Percentiles rank a stretch among this genome's conserved stretches.
Evolutionary conservation across 2,888 invertebrate species (phyloP).

Genomic region (Acleris literana): DNA sequence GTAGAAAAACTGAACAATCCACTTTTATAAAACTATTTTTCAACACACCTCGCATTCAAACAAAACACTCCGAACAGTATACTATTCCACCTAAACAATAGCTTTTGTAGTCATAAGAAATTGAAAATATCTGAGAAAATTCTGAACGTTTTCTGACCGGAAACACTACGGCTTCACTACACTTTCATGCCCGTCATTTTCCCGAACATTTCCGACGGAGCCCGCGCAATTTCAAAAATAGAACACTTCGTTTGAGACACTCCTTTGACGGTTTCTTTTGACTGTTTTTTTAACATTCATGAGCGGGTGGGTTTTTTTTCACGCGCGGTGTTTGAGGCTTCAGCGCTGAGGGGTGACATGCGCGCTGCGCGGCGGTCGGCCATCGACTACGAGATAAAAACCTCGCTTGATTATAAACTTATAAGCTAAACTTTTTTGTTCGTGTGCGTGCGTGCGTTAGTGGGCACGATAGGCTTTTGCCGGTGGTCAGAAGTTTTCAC

Average conservation of each 20-base stretch:
- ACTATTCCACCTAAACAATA: slow-evolving; percentile 73
- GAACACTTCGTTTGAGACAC: slow-evolving; percentile 63
- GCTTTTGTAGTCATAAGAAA: slow-evolving; percentile 76
- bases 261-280: slow-evolving; percentile 56
- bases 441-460: slow-evolving; percentile 73
- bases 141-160: slow-evolving; percentile 64
- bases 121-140: slow-evolving; percentile 61
- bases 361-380: slow-evolving; percentile 74
- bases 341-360: slow-evolving; percentile 67
- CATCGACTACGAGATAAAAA: slow-evolving; percentile 83
- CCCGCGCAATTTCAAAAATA: slow-evolving; percentile 59
- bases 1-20: slow-evolving; percentile 76
- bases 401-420: slow-evolving; percentile 83
- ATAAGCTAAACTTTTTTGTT: slow-evolving; percentile 81
- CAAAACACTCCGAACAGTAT: slow-evolving; percentile 75
- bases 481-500: slow-evolving; percentile 67
- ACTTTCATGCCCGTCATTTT: slow-evolving; percentile 71
- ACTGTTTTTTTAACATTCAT: slow-evolving; percentile 62
- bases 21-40: slow-evolving; percentile 78
- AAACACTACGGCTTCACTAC: slow-evolving; percentile 73
- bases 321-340: slow-evolving; percentile 68
- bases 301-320: slow-evolving; percentile 55
- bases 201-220: slow-evolving; percentile 61
- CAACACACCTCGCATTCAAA: slow-evolving; percentile 76
- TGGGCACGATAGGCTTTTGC: slow-evolving; percentile 73